These are phyloP conservation scores for Sclerodermus sp. DNA, from an alignment of 2,888 invertebrate species.

Conservation along the genomic window DNA sequence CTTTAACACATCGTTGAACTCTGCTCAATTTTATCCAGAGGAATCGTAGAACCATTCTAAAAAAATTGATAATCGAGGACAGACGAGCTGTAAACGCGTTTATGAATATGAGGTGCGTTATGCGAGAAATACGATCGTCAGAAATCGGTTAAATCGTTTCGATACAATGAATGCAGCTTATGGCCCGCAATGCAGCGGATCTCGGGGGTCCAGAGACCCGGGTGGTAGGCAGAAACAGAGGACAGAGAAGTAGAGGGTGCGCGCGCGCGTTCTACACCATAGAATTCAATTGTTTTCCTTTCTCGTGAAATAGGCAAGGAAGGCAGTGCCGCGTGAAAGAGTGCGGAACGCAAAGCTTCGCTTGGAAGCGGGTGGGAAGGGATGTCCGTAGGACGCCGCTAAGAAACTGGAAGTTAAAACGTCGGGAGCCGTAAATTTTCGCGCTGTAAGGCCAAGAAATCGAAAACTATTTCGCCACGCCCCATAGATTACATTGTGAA, in stretches of 20 bases:
- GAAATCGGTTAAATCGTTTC: slow-evolving; percentile 18
- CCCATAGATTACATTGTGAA: slow-evolving; percentile 46
- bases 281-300: slow-evolving; percentile 7
- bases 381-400: slow-evolving; percentile 1
- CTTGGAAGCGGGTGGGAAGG: background rate
- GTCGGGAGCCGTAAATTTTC: slow-evolving; percentile 36
- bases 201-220: too few species aligned
- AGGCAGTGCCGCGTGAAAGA: too few species aligned
- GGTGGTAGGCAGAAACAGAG: too few species aligned
- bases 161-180: slow-evolving; percentile 20
- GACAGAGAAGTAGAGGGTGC: background rate
- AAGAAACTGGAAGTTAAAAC: slow-evolving; percentile 36
- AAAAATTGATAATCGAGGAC: too few species aligned
- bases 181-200: slow-evolving; percentile 3
- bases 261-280: background rate
- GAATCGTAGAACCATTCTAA: too few species aligned
- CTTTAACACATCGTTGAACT: too few species aligned
- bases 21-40: too few species aligned
- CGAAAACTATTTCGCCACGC: slow-evolving; percentile 50
- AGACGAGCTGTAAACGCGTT: too few species aligned
- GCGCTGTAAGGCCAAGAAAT: slow-evolving; percentile 38
- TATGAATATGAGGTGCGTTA: slow-evolving; percentile 11
- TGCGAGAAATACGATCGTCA: slow-evolving; percentile 15
- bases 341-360: too few species aligned
- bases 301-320: slow-evolving; percentile 3